phyloP scores from a whole-genome alignment of 1,140 invertebrate genomes.

The Ctenoplectra terminalis region DNA sequence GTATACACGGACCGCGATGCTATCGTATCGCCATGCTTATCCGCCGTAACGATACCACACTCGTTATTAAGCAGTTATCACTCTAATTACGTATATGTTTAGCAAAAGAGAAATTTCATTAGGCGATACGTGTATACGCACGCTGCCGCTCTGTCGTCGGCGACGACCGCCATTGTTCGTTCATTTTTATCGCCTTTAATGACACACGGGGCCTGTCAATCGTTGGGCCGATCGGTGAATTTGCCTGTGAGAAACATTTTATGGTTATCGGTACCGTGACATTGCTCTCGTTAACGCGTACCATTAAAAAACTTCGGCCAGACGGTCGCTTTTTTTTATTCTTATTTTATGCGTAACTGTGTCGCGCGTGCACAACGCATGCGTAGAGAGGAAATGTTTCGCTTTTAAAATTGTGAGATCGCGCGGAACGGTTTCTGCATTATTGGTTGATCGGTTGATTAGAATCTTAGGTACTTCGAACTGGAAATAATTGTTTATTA shows the following conservation, averaged over 20 bases:
- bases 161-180: constrained; percentile 21
- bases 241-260: background rate
- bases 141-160: background rate
- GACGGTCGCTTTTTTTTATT: background rate
- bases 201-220: constrained; percentile 3
- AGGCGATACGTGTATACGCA: background rate
- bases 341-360: background rate
- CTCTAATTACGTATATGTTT: constrained; percentile 63
- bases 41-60: constrained; percentile 53
- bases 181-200: constrained; percentile 45
- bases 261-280: background rate
- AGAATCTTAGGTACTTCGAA: background rate
- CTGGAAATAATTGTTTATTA: background rate
- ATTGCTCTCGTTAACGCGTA: constrained; percentile 25
- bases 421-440: background rate
- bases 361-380: background rate
- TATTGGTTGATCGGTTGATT: background rate
- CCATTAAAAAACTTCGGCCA: background rate
- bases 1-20: constrained; percentile 16
- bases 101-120: constrained; percentile 57
- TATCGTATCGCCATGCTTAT: constrained; percentile 59
- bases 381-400: background rate
- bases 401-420: too few species aligned
- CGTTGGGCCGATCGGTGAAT: background rate
- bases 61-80: constrained; percentile 64